Percentiles rank a stretch among this genome's conserved stretches.
Conservation (phyloP, 2,797 vertebrate genomes). For the Glyptemys insculpta region DNA sequence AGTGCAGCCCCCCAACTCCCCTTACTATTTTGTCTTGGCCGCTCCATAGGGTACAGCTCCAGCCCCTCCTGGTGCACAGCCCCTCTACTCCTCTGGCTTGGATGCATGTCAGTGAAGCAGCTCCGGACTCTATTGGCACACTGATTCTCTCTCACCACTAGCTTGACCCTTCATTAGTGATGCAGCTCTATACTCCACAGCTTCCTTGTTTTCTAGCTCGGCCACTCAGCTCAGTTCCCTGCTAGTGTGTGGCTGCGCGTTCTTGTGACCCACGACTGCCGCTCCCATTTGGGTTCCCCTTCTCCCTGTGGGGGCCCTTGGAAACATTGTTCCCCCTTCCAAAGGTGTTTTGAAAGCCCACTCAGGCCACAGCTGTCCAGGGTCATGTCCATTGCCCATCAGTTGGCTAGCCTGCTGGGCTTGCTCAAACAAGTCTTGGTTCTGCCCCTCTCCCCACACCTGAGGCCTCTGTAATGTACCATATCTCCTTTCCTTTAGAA, state of each 20-base stretch:
- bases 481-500: background rate
- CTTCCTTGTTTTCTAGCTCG: background rate
- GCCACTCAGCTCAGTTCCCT: background rate
- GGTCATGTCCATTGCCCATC: background rate
- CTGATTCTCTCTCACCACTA: accelerated
- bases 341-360: background rate
- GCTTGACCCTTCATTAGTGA: accelerated
- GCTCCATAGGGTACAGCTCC: accelerated
- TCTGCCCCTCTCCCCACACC: background rate
- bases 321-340: background rate
- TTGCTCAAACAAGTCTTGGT: background rate
- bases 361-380: background rate
- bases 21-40: background rate
- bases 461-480: background rate
- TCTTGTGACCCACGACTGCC: background rate
- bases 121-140: background rate
- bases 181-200: background rate
- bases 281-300: background rate
- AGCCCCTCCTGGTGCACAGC: background rate
- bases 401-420: background rate
- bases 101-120: background rate
- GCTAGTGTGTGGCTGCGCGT: background rate
- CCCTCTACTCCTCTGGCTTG: background rate
- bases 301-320: background rate
- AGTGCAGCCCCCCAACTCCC: background rate